These are phyloP conservation scores for Lacerta bilineata DNA, from an alignment of 2,797 vertebrate species.

Conservation along the genomic window DNA sequence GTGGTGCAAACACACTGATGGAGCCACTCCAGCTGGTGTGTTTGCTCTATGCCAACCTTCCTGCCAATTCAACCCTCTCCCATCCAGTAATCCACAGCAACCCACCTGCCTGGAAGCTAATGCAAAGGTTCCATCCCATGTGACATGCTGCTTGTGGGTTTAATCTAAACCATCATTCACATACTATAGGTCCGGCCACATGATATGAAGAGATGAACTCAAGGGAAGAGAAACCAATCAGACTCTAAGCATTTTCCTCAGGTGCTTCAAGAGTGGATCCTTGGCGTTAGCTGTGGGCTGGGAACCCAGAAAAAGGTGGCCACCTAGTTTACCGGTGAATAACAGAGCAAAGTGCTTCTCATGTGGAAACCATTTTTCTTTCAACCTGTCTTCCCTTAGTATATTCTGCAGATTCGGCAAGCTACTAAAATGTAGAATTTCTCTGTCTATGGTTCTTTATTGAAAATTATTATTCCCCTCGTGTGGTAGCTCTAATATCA, in stretches of 20 bases:
- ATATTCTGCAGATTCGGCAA: neutral
- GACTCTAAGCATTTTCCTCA: neutral
- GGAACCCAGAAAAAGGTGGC: neutral
- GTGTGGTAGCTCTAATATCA: constrained; percentile 20
- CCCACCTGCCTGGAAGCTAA: no score
- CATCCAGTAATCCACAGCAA: no score
- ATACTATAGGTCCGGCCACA: neutral
- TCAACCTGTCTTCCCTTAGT: neutral
- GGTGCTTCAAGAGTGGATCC: neutral
- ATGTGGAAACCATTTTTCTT: neutral
- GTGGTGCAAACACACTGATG: no score
- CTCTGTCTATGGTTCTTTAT: neutral
- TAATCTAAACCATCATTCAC: neutral
- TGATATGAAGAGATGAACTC: no score
- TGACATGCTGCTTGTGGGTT: neutral
- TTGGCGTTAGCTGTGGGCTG: neutral
- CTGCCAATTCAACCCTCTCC: no score
- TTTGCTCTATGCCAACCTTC: no score
- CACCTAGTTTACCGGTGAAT: neutral
- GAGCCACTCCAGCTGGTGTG: no score
- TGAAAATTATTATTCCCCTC: constrained; percentile 5
- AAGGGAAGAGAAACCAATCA: neutral
- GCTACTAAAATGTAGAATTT: constrained; percentile 26
- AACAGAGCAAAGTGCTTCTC: neutral
- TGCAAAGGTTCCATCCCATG: no score